A percentile compares a stretch with the other conserved stretches of the same genome.
Conservation (phyloP, 1,140 invertebrate genomes). For the Dendroctonus ponderosae region DNA sequence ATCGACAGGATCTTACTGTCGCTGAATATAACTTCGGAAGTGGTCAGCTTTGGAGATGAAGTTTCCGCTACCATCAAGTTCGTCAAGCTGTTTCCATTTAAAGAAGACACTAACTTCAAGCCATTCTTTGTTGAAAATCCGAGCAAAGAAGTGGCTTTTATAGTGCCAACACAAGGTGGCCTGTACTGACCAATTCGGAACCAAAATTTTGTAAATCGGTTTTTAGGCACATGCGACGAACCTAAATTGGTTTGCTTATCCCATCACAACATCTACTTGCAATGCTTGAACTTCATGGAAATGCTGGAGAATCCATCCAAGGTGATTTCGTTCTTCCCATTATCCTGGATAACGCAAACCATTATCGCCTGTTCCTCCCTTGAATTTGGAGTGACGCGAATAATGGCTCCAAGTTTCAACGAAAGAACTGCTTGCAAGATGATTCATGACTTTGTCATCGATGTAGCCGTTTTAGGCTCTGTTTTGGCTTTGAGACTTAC, state of each 20-base stretch:
- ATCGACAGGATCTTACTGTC: conserved; percentile 35
- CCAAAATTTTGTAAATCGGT: background rate
- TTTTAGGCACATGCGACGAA: conserved; percentile 22
- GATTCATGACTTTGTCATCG: conserved; percentile 42
- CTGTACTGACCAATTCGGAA: background rate
- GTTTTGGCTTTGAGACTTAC: conserved; percentile 32
- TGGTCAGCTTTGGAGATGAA: conserved; percentile 34
- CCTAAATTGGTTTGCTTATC: conserved; percentile 41
- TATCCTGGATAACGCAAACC: conserved; percentile 39
- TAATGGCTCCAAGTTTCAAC: conserved; percentile 35
- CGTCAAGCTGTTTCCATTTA: conserved; percentile 29
- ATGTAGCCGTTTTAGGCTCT: conserved; percentile 36
- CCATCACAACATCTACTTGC: conserved; percentile 37
- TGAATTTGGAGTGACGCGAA: conserved; percentile 27
- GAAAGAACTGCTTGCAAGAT: conserved; percentile 40
- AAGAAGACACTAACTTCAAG: conserved; percentile 30
- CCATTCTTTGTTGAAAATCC: conserved; percentile 33
- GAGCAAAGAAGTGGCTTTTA: conserved; percentile 35
- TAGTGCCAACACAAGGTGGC: conserved; percentile 38
- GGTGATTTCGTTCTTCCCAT: conserved; percentile 40
- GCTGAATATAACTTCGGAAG: conserved; percentile 15
- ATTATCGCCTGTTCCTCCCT: conserved; percentile 37
- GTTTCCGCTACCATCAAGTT: conserved; percentile 26
- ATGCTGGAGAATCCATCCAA: conserved; percentile 32
- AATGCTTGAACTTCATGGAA: conserved; percentile 28